A percentile compares a stretch with the other conserved stretches of the same genome.
These are phyloP conservation scores for Drosophila suboccidentalis DNA, from an alignment of 2,888 invertebrate genomes.

Conservation along the genomic window DNA sequence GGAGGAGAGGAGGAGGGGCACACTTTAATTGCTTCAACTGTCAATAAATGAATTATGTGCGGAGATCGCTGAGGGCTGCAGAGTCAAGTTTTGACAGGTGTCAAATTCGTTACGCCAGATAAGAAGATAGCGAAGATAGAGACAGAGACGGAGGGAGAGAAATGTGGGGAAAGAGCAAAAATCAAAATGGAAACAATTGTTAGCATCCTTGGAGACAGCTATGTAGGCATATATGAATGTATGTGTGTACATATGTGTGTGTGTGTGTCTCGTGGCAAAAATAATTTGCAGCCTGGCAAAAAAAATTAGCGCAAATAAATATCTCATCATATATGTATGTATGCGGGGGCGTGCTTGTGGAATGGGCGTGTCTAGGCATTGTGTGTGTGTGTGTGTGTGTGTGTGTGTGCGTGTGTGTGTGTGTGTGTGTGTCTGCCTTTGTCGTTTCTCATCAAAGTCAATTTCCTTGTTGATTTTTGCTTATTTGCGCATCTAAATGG, in stretches of 20 bases:
- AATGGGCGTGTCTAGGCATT: constrained; percentile 31
- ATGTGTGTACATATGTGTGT: neutral
- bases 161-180: neutral
- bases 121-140: neutral
- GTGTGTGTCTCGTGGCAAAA: constrained; percentile 16
- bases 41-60: constrained; percentile 68
- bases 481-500: constrained; percentile 81
- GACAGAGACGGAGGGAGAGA: neutral
- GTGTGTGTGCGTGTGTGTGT: constrained; percentile 10
- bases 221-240: neutral
- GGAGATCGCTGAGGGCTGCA: constrained; percentile 32
- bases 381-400: constrained; percentile 5
- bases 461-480: constrained; percentile 81
- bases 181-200: constrained; percentile 48
- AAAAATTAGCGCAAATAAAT: constrained; percentile 65
- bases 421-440: constrained; percentile 21
- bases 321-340: constrained; percentile 41
- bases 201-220: constrained; percentile 26
- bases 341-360: constrained; percentile 9
- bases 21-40: constrained; percentile 69
- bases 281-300: constrained; percentile 23
- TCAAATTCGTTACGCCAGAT: constrained; percentile 50
- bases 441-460: constrained; percentile 74
- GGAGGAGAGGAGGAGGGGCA: neutral
- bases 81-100: constrained; percentile 67